Base-by-base conservation (phyloP, 2,113 vertebrate genomes). In the Pseudonaja textilis region DNA sequence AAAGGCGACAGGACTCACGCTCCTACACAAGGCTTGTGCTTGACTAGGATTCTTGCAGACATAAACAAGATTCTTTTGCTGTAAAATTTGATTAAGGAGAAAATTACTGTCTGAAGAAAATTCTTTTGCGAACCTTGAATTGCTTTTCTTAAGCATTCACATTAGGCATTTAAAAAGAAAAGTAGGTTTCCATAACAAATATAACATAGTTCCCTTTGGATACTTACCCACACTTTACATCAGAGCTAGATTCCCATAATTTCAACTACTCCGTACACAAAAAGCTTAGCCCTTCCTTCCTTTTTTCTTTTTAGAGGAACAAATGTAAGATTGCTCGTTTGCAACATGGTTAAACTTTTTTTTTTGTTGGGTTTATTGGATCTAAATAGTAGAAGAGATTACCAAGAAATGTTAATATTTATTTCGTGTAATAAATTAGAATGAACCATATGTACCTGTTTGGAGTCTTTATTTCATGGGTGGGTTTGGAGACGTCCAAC, bases 401-500 rank as follows among this genome's bases (percentile, higher is more conserved):
- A 97, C 96, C 96, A 96, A 97, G 97, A 97, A 96, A 97, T 98
- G 97, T 98, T 98, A 97, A 97, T 97, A 97, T 97, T 97, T 98
- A 97, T 97, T 98, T 98, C 96, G 95, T 97, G 94, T 98, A 97
- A 98, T 97, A 98, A 98, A 93, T 98, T 96, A 96, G 97, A 97
- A 97, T 96, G 95, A 98, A 98, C 94, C 96, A 96, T 96, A 90
- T 96, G 93, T 96, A 93, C 88, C 34, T 94, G 95, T 92, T 81
- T 94, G 96, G 91, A 94, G 89, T 95, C 90, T 97, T 97, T 95
- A 94, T 98, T 98, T 97, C 95, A 64, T 95, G 88, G 25, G 22
- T 92, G 34, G 50, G 59, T 94, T 93, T 86, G 93, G 81, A 95
- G 91, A 47, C 54, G 50, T 7, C 11, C 0, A 0, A 47, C 20